Percentiles rank a stretch among this genome's conserved stretches.
phyloP scores from a whole-genome alignment of 2,888 invertebrate genomes.

The Eulithis prunata region DNA sequence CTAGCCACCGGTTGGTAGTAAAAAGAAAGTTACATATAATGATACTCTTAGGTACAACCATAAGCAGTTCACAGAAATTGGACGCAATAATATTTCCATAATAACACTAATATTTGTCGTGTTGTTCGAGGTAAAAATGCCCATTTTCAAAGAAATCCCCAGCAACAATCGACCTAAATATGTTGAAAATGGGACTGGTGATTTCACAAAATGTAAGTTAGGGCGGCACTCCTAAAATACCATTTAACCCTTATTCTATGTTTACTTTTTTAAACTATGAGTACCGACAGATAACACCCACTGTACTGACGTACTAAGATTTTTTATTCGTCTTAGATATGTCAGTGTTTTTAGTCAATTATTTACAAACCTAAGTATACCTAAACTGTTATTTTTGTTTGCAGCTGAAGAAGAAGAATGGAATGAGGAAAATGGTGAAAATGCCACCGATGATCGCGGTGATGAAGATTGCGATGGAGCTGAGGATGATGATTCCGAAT shows the following conservation, averaged over 20 bases:
- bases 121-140: constrained; percentile 13
- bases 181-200: constrained; percentile 42
- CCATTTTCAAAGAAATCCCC: constrained; percentile 56
- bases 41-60: neutral
- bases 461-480: constrained; percentile 46
- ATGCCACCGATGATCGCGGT: constrained; percentile 42
- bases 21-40: constrained; percentile 1
- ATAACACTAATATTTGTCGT: constrained; percentile 46
- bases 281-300: too few species aligned
- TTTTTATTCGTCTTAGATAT: too few species aligned
- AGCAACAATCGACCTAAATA: constrained; percentile 46
- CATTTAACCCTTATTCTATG: too few species aligned
- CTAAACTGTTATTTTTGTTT: constrained; percentile 14
- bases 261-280: too few species aligned
- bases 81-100: constrained; percentile 72
- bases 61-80: constrained; percentile 64
- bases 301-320: too few species aligned
- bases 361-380: neutral
- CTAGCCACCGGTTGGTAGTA: neutral
- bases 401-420: constrained; percentile 78
- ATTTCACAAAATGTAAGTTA: constrained; percentile 27
- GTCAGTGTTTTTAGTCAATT: too few species aligned
- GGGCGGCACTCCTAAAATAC: constrained; percentile 7
- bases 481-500: constrained; percentile 46
- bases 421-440: constrained; percentile 55